A percentile compares a stretch with the other conserved stretches of the same genome.
phyloP scores from a whole-genome alignment of 2,797 vertebrate species.

The Pseudochirops corinnae region DNA sequence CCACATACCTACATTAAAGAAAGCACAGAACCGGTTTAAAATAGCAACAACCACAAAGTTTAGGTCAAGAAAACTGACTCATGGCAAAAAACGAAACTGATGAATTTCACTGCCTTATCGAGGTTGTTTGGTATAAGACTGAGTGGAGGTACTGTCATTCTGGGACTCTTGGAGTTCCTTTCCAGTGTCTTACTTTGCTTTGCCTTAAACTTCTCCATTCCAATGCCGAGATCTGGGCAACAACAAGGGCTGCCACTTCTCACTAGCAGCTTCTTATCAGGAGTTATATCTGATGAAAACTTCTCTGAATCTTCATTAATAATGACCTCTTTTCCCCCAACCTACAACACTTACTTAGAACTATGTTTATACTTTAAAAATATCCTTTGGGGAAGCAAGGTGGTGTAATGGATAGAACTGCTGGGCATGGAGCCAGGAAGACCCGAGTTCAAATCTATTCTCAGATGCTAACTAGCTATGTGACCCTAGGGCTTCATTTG shows the following conservation, averaged over 20 bases:
- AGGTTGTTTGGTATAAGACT: not conserved
- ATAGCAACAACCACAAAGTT: not conserved
- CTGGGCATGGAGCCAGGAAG: not conserved
- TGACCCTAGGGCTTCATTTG: not conserved
- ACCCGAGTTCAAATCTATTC: not conserved
- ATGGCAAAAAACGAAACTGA: not conserved
- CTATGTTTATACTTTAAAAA: not conserved
- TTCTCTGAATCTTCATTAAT: not conserved
- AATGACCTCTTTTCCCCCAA: not conserved
- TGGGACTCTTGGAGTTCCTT: not conserved
- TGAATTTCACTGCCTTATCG: not conserved
- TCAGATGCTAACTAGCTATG: not conserved
- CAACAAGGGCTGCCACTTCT: not conserved
- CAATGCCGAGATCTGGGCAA: not conserved
- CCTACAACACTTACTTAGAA: not conserved
- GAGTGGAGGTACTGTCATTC: not conserved
- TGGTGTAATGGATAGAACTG: not conserved
- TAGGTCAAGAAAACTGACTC: not conserved
- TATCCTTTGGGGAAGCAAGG: not conserved
- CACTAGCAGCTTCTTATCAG: not conserved
- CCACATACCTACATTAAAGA: not conserved
- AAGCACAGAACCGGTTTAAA: not conserved
- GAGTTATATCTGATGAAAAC: not conserved
- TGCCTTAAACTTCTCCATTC: not conserved
- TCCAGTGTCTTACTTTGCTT: not conserved